Base-by-base conservation (phyloP, 2,888 invertebrate genomes). In the Euphydryas editha region DNA sequence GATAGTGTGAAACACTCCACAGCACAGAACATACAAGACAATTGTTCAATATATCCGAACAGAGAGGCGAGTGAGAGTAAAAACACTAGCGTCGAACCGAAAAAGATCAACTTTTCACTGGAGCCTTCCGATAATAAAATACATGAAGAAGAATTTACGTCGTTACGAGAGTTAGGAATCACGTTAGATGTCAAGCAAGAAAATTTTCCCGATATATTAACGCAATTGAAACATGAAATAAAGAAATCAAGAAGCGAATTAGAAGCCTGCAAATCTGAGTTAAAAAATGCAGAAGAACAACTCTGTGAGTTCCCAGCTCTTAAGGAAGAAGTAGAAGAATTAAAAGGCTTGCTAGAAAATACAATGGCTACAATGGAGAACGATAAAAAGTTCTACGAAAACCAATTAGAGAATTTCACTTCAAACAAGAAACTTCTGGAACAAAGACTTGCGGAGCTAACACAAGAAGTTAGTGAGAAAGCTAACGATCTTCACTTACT, bases 311-410 rank as follows among this genome's bases (percentile, higher is more conserved):
- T 94, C 62, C 92, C 92, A 0, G 89, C 89, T 46, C 72, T 93
- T 2, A 92, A 93, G 74, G 90, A 90, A 68, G 90, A 90, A 65
- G 90, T 93, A 0, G 89, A 93, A 76, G 90, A 93, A 73, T 76
- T 91, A 0, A 93, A 93, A 76, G 80, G 83, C 15, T 78, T 93
- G 4, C 75, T 94, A 65, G 92, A 93, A 73, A 90, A 90, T 57
- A 93, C 92, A 0, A 88, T 93, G 80, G 89, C 89, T 2, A 90
- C 93, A 0, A 88, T 94, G 84, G 88, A 91, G 18, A 89, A 88
- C 3, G 94, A 94, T 70, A 94, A 94, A 70, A 87, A 91, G 66
- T 94, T 93, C 72, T 94, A 94, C 63, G 93, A 93, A 67, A 92
- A 90, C 62, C 94, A 94, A 69, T 77, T 94, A 21, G 94, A 94